Evolutionary conservation across 2,113 vertebrate genomes (phyloP).

Genomic region (Pipa parva): DNA sequence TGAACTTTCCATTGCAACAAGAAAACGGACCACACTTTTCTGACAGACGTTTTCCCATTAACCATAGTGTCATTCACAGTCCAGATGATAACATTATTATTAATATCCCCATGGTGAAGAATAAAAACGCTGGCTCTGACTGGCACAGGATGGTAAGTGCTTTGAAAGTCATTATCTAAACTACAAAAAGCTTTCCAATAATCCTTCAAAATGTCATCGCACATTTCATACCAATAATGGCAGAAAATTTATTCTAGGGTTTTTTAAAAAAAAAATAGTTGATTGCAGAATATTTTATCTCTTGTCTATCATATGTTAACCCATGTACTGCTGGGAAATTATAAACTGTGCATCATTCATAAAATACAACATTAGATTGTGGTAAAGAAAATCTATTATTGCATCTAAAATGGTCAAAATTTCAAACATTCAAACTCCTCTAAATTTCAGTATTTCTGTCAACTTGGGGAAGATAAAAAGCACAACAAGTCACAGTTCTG

Average conservation of each 20-base stretch:
- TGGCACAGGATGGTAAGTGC: conserved; percentile 56
- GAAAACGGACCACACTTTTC: conserved; percentile 34
- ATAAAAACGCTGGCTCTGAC: conserved; percentile 56
- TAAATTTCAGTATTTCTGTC: too few relatives aligned
- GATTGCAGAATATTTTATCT: conserved; percentile 55
- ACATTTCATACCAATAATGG: conserved; percentile 54
- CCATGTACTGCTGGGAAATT: background rate
- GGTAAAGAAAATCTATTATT: too few relatives aligned
- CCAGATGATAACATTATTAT: conserved; percentile 50
- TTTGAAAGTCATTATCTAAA: conserved; percentile 64
- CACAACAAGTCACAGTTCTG: too few relatives aligned
- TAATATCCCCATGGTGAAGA: conserved; percentile 52
- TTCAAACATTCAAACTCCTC: too few relatives aligned
- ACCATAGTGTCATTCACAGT: conserved; percentile 42
- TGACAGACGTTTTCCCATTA: conserved; percentile 41
- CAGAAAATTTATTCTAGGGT: conserved; percentile 60
- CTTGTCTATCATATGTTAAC: conserved; percentile 44
- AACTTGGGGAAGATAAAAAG: too few relatives aligned
- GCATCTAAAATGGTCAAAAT: too few relatives aligned
- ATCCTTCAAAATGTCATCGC: conserved; percentile 60
- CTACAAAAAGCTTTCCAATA: conserved; percentile 64
- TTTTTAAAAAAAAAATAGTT: conserved; percentile 48
- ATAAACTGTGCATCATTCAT: too few relatives aligned
- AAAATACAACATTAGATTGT: too few relatives aligned
- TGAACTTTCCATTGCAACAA: conserved; percentile 42